Evolutionary conservation across 1,140 invertebrate genomes (phyloP), one percentile per base, ranked within the genome.

Genomic region (Lerema accius): DNA sequence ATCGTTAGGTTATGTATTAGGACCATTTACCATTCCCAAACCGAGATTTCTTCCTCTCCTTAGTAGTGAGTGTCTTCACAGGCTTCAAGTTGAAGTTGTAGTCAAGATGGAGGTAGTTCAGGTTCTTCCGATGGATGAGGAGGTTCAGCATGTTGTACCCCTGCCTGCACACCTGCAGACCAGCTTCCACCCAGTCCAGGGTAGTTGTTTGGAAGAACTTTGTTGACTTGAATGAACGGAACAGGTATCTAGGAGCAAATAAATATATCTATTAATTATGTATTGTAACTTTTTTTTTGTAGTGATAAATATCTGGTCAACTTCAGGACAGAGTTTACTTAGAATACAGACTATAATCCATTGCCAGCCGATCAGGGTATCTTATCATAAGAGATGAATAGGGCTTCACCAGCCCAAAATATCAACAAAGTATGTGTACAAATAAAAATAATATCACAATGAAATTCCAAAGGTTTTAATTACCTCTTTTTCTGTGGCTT

Each of bases 11-110:
- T n/a, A n/a, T n/a, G n/a, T n/a, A n/a, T 0, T n/a, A 49, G 6
- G 23, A 0, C 14, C 51, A 81, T 77, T 90, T 84, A 96, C 95
- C 98, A 94, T 99, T 99, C 91, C 99, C 99, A 88, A 99, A 99
- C 58, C 99, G 93, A 6, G 98, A 99, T 82, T 99, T 99, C 91
- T 99, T 99, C 88, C 99, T 94, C 84, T 99, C 99, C 83, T 99
- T 99, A 0, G 99, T 99, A 0, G 99, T 99, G 26, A 99, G 92
- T 0, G 99, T 99, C 88, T 99, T 99, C 0, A 99, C 99, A 0
- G 99, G 99, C 89, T 99, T 99, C 82, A 99, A 93, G 88, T 99
- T 99, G 83, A 99, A 99, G 91, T 99, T 99, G 85, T 99, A 99
- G 92, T 99, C 99, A 84, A 99, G 93, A 94, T 99, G 99, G 19